Conservation (phyloP, 2,113 vertebrate genomes). For the Ptychochromis oligacanthus region DNA sequence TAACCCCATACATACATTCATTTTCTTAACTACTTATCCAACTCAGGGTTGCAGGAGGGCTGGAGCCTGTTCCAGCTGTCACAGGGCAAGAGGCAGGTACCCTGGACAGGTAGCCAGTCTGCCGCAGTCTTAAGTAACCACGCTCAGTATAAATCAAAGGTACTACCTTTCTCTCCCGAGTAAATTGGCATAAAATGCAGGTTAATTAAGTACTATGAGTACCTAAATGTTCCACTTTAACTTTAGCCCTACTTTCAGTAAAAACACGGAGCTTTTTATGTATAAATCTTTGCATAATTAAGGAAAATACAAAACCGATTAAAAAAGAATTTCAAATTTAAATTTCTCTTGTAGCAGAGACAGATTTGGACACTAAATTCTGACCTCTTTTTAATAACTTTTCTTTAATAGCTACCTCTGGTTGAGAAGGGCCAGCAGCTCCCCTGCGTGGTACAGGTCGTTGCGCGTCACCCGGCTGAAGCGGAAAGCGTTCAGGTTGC, state of each 20-base stretch:
- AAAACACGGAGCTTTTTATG: not conserved
- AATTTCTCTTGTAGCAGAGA: not conserved
- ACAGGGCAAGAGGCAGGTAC: not conserved
- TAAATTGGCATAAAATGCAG: no score
- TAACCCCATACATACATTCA: no score
- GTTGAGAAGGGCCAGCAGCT: conserved; percentile 95
- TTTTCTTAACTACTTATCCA: not conserved
- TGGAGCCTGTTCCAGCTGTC: no score
- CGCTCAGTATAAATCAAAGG: no score
- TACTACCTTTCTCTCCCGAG: no score
- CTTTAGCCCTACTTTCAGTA: not conserved
- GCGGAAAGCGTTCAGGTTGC: conserved; percentile 98
- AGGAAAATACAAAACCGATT: no score
- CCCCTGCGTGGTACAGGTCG: conserved; percentile 96
- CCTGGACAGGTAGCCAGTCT: not conserved
- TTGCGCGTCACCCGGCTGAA: conserved; percentile 96
- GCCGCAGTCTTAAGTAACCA: no score
- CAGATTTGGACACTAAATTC: not conserved
- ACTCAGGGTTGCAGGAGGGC: no score
- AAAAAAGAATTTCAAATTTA: no score
- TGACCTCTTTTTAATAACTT: not conserved
- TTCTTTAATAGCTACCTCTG: conserved; percentile 83
- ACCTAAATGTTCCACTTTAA: no score
- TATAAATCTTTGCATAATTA: no score
- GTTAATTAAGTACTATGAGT: no score